These are phyloP conservation scores for Rhamnusium bicolor DNA, from an alignment of 2,888 invertebrate genomes.

Conservation along the genomic window DNA sequence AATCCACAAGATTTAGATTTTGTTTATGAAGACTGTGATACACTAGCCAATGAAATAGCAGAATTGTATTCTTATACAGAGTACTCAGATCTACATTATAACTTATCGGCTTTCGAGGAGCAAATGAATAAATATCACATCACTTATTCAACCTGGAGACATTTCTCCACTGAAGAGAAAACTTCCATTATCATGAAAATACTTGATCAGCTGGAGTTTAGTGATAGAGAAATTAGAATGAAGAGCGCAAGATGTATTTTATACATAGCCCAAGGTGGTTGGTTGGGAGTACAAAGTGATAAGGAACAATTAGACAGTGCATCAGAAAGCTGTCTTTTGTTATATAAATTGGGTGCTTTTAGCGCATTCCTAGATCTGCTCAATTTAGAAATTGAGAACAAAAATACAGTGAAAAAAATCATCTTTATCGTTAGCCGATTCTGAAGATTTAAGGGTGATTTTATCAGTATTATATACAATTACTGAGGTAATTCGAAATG, in stretches of 20 bases:
- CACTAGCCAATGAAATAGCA: slow-evolving; percentile 91
- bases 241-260: slow-evolving; percentile 92
- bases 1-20: slow-evolving; percentile 92
- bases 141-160: slow-evolving; percentile 88
- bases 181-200: slow-evolving; percentile 88
- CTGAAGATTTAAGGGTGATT: slow-evolving; percentile 92
- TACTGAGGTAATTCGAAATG: slow-evolving; percentile 92
- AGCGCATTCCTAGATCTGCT: slow-evolving; percentile 92
- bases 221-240: slow-evolving; percentile 87
- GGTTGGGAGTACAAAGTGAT: slow-evolving; percentile 94
- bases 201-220: slow-evolving; percentile 92
- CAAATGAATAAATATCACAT: slow-evolving; percentile 90
- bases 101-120: slow-evolving; percentile 93
- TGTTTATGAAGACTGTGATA: slow-evolving; percentile 92
- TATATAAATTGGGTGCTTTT: slow-evolving; percentile 93
- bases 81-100: slow-evolving; percentile 91
- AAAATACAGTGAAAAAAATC: slow-evolving; percentile 81
- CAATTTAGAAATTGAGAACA: slow-evolving; percentile 94
- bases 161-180: slow-evolving; percentile 79
- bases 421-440: slow-evolving; percentile 90
- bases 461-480: slow-evolving; percentile 95
- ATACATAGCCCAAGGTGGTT: slow-evolving; percentile 96
- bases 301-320: slow-evolving; percentile 91
- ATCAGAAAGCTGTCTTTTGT: slow-evolving; percentile 86
- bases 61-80: slow-evolving; percentile 99